A percentile compares a stretch with the other conserved stretches of the same genome.
Conservation (phyloP, 2,113 vertebrate species). For the Prochilodus magdalenae region DNA sequence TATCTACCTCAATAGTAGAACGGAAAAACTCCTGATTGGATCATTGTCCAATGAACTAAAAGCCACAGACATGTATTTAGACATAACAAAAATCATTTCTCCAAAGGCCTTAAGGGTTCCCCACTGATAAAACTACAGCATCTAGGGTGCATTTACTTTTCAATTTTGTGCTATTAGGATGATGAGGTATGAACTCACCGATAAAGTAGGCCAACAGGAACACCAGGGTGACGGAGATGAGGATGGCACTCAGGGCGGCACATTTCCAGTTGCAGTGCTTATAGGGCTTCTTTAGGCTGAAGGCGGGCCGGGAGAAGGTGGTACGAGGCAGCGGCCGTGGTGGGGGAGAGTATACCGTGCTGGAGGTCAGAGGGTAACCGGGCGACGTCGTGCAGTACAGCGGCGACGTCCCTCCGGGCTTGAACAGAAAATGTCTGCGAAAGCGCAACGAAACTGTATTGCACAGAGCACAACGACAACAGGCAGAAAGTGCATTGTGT, state of each 20-base stretch:
- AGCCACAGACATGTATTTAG: no score
- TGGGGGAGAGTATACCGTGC: constrained; percentile 97
- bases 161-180: background rate
- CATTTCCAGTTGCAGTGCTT: constrained; percentile 99
- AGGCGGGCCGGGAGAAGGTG: constrained; percentile 94
- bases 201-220: constrained; percentile 97
- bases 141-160: no score
- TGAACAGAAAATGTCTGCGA: constrained; percentile 97
- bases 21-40: no score
- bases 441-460: constrained; percentile 27
- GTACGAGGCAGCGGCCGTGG: constrained; percentile 94
- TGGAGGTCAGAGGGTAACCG: constrained; percentile 97
- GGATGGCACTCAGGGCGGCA: constrained; percentile 93
- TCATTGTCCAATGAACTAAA: no score
- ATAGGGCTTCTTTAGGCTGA: constrained; percentile 97
- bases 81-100: no score
- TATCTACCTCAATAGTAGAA: no score
- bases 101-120: no score
- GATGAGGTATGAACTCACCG: constrained; percentile 80
- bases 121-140: no score
- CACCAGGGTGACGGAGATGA: constrained; percentile 92
- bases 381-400: constrained; percentile 97
- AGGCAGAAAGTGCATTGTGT: constrained; percentile 8
- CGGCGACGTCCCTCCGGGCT: constrained; percentile 95
- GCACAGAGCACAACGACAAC: constrained; percentile 23